Conservation (phyloP, 2,797 vertebrate species). For the Mergus octosetaceus region DNA sequence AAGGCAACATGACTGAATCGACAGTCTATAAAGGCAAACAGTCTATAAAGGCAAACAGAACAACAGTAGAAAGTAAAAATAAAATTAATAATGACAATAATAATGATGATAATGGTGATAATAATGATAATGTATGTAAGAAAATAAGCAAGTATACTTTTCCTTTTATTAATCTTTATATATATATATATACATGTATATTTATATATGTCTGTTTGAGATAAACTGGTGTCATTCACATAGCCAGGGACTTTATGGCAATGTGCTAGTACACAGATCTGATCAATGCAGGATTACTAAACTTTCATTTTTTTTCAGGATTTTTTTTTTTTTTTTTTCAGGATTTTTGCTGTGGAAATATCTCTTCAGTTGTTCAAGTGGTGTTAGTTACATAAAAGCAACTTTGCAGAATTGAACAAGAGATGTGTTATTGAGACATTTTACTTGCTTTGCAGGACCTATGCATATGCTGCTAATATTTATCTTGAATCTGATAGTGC, state of each 20-base stretch:
- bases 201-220: background rate
- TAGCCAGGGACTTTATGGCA: background rate
- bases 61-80: background rate
- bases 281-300: background rate
- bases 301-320: background rate
- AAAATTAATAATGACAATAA: background rate
- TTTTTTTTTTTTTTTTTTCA: background rate
- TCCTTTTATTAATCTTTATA: background rate
- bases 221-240: background rate
- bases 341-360: background rate
- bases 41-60: background rate
- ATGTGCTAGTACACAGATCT: background rate
- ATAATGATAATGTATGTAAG: background rate
- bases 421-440: background rate
- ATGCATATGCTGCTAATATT: background rate
- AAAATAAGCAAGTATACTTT: fast-evolving
- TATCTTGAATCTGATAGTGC: background rate
- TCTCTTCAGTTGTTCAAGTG: background rate
- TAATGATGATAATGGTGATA: no score
- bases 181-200: no score
- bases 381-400: background rate
- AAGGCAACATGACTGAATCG: background rate
- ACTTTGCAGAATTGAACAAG: background rate
- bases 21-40: background rate
- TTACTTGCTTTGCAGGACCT: background rate